Conservation (phyloP, 92 coral and sea anemone species). For the Umimayanthus chanpuru region DNA sequence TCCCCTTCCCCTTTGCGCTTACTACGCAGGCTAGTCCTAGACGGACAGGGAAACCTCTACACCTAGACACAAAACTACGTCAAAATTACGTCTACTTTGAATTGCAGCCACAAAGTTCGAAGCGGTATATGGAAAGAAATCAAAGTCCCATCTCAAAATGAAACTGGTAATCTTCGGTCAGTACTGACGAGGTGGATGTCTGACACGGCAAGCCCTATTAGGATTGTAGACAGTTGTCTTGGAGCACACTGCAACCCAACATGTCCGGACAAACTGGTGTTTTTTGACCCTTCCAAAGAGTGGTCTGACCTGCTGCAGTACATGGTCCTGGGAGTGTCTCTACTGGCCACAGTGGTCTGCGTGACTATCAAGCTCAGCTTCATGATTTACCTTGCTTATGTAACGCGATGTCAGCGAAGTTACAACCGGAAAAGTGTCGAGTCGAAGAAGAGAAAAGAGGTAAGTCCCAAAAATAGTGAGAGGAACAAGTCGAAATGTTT, state of each 20-base stretch:
- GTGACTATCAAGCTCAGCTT: slow-evolving; percentile 47
- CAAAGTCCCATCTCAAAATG: slow-evolving; percentile 32
- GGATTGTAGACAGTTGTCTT: slow-evolving; percentile 56
- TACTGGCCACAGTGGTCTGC: slow-evolving; percentile 57
- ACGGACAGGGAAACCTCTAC: not conserved
- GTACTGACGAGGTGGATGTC: slow-evolving; percentile 49
- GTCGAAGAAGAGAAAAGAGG: slow-evolving; percentile 62
- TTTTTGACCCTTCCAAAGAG: slow-evolving; percentile 47
- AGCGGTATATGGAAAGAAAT: slow-evolving; percentile 57
- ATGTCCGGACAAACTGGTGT: slow-evolving; percentile 65
- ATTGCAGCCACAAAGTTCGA: slow-evolving; percentile 52
- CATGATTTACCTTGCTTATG: slow-evolving; percentile 43
- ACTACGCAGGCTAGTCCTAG: not conserved
- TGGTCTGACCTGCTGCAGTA: slow-evolving; percentile 37
- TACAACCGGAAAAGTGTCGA: slow-evolving; percentile 50
- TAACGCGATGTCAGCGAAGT: slow-evolving; percentile 36
- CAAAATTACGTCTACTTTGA: not conserved
- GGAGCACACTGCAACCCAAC: slow-evolving; percentile 72
- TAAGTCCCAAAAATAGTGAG: not conserved
- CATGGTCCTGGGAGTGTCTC: slow-evolving; percentile 30
- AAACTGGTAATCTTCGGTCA: slow-evolving; percentile 39
- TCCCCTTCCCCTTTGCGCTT: too few species aligned
- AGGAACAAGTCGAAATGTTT: too few species aligned
- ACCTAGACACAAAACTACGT: not conserved
- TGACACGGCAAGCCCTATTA: slow-evolving; percentile 1